Conservation (phyloP, 2,113 vertebrate species). For the Corvus moneduloides region DNA sequence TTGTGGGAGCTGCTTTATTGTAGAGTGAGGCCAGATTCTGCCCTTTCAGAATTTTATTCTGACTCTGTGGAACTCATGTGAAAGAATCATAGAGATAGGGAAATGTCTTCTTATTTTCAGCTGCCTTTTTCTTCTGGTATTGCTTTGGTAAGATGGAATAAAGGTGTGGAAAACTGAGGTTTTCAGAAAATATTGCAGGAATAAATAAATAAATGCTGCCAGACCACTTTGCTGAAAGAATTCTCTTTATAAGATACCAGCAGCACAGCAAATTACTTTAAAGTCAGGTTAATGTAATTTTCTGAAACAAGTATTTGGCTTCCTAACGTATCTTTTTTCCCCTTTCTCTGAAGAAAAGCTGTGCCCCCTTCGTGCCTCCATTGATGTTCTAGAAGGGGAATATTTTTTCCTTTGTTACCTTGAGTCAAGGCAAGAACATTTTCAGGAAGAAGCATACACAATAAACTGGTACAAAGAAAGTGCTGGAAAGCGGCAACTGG, state of each 20-base stretch:
- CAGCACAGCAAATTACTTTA: background rate
- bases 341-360: conserved; percentile 23
- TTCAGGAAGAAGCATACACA: background rate
- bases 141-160: background rate
- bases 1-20: background rate
- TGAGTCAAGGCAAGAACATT: background rate
- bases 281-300: background rate
- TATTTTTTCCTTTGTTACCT: conserved; percentile 67
- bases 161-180: background rate
- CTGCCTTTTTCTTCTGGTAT: background rate
- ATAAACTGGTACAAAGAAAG: conserved; percentile 62
- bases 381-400: conserved; percentile 69
- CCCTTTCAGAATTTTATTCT: background rate
- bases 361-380: conserved; percentile 11
- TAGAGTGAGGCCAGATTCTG: background rate
- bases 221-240: background rate
- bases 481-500: background rate
- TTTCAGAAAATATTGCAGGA: background rate
- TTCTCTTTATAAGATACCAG: background rate
- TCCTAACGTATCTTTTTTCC: background rate
- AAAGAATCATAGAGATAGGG: background rate
- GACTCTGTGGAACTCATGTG: background rate
- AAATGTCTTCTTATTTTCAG: background rate
- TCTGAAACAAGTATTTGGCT: background rate
- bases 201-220: background rate